A percentile compares a stretch with the other conserved stretches of the same genome.
phyloP scores from a whole-genome alignment of 2,888 invertebrate species.

The Acronicta aceris region DNA sequence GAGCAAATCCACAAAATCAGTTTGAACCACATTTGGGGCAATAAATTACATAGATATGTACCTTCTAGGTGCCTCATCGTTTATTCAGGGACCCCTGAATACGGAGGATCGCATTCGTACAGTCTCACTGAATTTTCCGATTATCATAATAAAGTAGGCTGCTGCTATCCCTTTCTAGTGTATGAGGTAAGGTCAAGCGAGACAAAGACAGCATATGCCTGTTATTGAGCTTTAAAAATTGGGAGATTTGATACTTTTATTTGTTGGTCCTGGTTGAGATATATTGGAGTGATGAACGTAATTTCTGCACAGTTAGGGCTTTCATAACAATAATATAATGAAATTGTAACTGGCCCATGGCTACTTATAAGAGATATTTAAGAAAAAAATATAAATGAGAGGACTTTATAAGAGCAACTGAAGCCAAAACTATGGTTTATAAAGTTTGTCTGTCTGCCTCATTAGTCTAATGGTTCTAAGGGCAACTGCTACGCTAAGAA shows the following conservation, averaged over 20 bases:
- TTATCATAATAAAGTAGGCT: conserved; percentile 83
- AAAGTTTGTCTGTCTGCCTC: too few species aligned
- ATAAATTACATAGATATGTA: conserved; percentile 72
- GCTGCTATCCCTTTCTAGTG: conserved; percentile 57
- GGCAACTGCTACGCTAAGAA: too few species aligned
- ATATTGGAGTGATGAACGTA: conserved; percentile 31
- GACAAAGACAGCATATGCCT: conserved; percentile 22
- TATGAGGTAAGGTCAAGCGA: not conserved
- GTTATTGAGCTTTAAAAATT: conserved; percentile 54
- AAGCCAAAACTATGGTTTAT: too few species aligned
- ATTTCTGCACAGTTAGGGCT: conserved; percentile 28
- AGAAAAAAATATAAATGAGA: too few species aligned
- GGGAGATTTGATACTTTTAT: conserved; percentile 51
- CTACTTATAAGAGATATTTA: too few species aligned
- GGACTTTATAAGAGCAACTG: too few species aligned
- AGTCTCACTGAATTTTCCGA: conserved; percentile 80
- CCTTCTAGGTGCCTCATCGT: conserved; percentile 73
- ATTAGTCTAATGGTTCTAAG: too few species aligned
- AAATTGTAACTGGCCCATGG: too few species aligned
- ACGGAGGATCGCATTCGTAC: conserved; percentile 66
- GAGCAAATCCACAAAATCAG: conserved; percentile 59
- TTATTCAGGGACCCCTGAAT: conserved; percentile 76
- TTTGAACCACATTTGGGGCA: conserved; percentile 53
- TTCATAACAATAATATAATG: too few species aligned
- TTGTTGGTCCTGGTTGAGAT: conserved; percentile 38